phyloP scores from a whole-genome alignment of 2,113 vertebrate species.

The Psephotus haematonotus region DNA sequence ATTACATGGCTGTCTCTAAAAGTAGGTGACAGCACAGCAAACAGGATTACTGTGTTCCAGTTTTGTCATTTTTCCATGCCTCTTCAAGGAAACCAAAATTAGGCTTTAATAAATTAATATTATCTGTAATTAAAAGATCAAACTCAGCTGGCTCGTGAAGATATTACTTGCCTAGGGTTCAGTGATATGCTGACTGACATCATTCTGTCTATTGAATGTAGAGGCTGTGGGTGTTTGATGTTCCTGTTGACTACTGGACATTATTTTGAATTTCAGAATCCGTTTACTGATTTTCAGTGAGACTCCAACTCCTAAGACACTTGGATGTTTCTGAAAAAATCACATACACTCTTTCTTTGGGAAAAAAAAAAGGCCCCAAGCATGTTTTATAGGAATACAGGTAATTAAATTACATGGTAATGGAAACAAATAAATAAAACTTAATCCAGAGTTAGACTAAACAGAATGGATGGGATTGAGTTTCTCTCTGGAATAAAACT shows the following conservation, averaged over 20 bases:
- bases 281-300: neutral
- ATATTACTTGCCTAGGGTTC: neutral
- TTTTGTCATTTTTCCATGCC: neutral
- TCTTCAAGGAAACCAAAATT: neutral
- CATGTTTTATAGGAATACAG: neutral
- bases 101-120: neutral
- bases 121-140: slow-evolving; percentile 6
- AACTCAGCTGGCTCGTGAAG: neutral
- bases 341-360: neutral
- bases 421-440: slow-evolving; percentile 28
- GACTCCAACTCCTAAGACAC: neutral
- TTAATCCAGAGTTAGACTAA: neutral
- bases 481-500: neutral
- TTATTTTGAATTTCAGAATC: neutral
- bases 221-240: neutral
- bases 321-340: neutral
- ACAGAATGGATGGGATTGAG: neutral
- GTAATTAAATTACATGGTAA: neutral
- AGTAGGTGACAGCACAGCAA: neutral
- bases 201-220: neutral
- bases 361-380: neutral
- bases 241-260: neutral
- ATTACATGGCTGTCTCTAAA: neutral
- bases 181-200: neutral
- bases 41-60: neutral